A percentile compares a stretch with the other conserved stretches of the same genome.
These are phyloP conservation scores for Cephus cinctus DNA, from an alignment of 1,140 invertebrate species.

Conservation along the genomic window DNA sequence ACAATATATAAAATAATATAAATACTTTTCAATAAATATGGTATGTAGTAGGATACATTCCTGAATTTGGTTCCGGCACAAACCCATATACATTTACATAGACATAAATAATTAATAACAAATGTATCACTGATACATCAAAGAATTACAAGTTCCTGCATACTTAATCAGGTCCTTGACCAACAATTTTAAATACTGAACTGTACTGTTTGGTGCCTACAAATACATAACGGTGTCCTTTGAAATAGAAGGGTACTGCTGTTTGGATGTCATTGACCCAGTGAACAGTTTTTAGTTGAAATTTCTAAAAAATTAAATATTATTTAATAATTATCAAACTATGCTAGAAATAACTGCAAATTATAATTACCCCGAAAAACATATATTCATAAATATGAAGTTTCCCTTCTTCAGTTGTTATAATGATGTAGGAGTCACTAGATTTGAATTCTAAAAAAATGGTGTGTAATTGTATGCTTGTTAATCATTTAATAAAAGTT, in stretches of 20 bases:
- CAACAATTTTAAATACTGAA: slow-evolving; percentile 26
- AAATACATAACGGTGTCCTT: slow-evolving; percentile 27
- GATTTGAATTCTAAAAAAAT: slow-evolving; percentile 22
- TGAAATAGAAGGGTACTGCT: slow-evolving; percentile 26
- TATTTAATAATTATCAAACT: not conserved
- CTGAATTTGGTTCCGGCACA: no score
- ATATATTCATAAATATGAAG: slow-evolving; percentile 39
- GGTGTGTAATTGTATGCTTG: no score
- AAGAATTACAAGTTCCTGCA: not conserved
- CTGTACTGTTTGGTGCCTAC: slow-evolving; percentile 24
- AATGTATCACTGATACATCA: not conserved
- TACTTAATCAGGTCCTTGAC: slow-evolving; percentile 24
- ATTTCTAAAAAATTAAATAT: slow-evolving; percentile 28
- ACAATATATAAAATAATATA: no score
- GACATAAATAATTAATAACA: not conserved
- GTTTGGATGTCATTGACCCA: slow-evolving; percentile 24
- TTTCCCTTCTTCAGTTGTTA: slow-evolving; percentile 27
- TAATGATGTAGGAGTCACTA: slow-evolving; percentile 27
- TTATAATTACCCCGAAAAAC: slow-evolving; percentile 24
- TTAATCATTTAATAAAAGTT: not conserved
- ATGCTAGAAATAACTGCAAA: not conserved
- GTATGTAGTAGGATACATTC: no score
- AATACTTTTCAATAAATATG: no score
- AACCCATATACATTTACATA: no score
- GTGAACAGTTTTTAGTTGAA: slow-evolving; percentile 24